Base-by-base conservation (phyloP, 2,113 vertebrate species). In the Panthera leo region DNA sequence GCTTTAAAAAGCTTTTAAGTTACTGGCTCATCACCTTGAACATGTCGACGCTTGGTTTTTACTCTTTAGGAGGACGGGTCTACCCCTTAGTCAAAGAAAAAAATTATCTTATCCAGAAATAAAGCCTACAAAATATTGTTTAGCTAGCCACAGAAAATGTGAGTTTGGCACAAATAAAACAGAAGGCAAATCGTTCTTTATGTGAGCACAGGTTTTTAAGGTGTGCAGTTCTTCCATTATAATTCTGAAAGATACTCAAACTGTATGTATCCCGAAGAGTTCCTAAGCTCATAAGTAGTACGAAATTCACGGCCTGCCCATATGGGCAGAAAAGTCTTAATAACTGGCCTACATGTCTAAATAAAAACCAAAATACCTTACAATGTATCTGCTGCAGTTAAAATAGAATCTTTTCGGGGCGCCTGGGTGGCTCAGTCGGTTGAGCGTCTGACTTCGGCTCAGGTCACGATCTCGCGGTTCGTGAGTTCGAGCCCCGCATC, bases 291-390 rank as follows among this genome's bases (percentile, higher is more conserved):
- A 63, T 63, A 93, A 89, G 63, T 65, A 76, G 5, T 45, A 75
- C 15, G 86, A 70, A 97, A 36, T 84, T 58, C 68, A 79, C 0
- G 21, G 23, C 48, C 5, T 53, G 2, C 21, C 58, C 27, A 92
- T 4, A 79, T 29, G 71, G 31, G 42, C 16, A 89, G 15, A 89
- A 63, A 84, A 85, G 39, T 88, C 73, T 79, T 71, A 71, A 71
- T 63, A 23, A 63, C 4, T 29, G 79, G 80, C 1, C 8, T 76
- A 82, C 55, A 79, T 70, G 51, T 55, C 45, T 63, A 96, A 63
- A 95, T 78, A 55, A 97, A 29, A 93, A 95, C 10, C 29, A 93
- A 91, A 97, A 79, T 84, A 70, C 19, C 29, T 94, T 75, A 48
- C 7, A 63, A 80, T 51, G 14, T 73, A 82, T 68, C 70, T 82